phyloP scores from a whole-genome alignment of 2,113 vertebrate species.

The Hippocampus abdominalis region DNA sequence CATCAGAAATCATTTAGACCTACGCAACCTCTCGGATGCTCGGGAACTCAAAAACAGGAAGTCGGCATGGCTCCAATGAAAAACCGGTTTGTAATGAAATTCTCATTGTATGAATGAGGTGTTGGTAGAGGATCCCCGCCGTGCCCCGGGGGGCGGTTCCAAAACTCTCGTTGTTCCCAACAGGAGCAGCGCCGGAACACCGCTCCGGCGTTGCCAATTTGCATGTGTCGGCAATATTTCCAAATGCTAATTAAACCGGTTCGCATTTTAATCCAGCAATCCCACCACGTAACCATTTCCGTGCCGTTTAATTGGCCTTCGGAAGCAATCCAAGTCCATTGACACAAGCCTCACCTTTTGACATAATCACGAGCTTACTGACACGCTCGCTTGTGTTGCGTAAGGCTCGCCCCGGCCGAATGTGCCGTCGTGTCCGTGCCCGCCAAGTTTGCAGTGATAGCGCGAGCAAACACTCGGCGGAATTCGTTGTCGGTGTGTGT shows the following conservation, averaged over 20 bases:
- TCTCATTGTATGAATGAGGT: constrained; percentile 53
- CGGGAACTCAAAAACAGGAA: constrained; percentile 58
- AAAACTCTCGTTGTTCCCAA: constrained; percentile 16
- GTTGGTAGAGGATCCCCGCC: constrained; percentile 61
- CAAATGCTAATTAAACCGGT: neutral
- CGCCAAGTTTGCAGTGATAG: neutral
- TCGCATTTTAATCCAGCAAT: neutral
- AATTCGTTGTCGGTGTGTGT: neutral
- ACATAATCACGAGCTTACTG: neutral
- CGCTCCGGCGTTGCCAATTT: neutral
- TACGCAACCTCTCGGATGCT: constrained; percentile 54
- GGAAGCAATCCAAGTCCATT: neutral
- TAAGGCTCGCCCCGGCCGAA: neutral
- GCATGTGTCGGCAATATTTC: neutral
- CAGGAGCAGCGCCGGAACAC: neutral
- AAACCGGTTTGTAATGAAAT: constrained; percentile 73
- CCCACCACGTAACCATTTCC: neutral
- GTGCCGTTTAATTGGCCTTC: neutral
- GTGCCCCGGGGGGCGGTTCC: constrained; percentile 55
- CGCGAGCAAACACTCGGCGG: neutral
- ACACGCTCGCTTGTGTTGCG: neutral
- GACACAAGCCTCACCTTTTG: neutral
- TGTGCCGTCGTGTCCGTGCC: neutral
- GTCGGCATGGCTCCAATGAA: constrained; percentile 47
- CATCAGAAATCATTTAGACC: constrained; percentile 37